A percentile compares a stretch with the other conserved stretches of the same genome.
phyloP scores from a whole-genome alignment of 2,888 invertebrate species.

The Standfussiana lucernea region DNA sequence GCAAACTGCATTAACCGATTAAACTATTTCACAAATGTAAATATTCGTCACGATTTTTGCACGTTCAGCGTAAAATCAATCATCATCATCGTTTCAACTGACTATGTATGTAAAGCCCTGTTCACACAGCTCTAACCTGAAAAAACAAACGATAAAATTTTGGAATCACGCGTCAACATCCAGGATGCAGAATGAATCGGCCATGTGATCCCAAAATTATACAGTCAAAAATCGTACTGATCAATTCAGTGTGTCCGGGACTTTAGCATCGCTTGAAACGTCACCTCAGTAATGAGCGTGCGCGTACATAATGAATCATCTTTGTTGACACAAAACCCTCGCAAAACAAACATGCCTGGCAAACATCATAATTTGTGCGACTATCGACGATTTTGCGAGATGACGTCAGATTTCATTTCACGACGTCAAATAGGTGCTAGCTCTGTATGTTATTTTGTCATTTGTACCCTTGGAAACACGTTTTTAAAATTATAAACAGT shows the following conservation, averaged over 20 bases:
- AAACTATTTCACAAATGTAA: constrained; percentile 41
- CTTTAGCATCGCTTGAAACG: constrained; percentile 50
- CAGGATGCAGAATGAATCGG: too few relatives aligned
- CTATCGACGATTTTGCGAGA: constrained; percentile 30
- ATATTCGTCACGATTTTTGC: constrained; percentile 41
- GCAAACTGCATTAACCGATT: constrained; percentile 3
- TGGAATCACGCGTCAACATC: background rate
- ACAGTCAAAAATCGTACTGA: too few relatives aligned
- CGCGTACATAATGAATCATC: constrained; percentile 76
- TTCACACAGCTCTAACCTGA: background rate
- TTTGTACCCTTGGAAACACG: background rate
- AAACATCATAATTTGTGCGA: constrained; percentile 61
- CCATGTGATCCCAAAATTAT: background rate
- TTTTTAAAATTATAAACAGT: background rate
- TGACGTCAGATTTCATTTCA: constrained; percentile 41
- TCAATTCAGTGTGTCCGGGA: background rate
- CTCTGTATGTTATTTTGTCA: background rate
- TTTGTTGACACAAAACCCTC: constrained; percentile 68
- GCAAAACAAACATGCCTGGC: constrained; percentile 62
- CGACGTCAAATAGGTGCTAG: background rate
- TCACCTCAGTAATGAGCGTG: constrained; percentile 72
- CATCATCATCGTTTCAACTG: constrained; percentile 52
- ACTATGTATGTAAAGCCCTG: constrained; percentile 21
- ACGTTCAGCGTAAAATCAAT: constrained; percentile 57
- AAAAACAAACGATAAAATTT: background rate